Base-by-base conservation (phyloP, 2,888 invertebrate species). In the Tridacna gigas region DNA sequence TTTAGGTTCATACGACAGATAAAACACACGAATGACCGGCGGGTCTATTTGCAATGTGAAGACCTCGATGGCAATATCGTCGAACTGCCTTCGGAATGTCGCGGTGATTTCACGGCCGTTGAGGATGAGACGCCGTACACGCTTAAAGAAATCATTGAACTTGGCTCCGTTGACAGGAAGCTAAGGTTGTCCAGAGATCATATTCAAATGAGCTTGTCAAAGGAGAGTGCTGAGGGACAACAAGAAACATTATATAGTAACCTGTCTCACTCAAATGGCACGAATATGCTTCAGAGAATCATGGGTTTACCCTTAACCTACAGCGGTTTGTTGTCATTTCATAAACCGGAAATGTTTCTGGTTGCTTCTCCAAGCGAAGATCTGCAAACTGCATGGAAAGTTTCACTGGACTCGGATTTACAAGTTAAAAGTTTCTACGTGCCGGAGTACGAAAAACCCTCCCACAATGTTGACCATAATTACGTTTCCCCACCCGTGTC, bases 21-120 rank as follows among this genome's bases (percentile, higher is more conserved):
- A 45, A 86, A 76, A 67, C 86, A 85, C 47, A 28, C 80, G 11
- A 84, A 51, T 67, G 89, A 91, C 65, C 85, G 86, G 25, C 69
- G 83, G 77, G 60, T 88, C 12, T 89, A 90, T 80, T 77, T 92
- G 45, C 90, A 91, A 78, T 91, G 91, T 74, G 85, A 88, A 66
- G 91, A 92, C 71, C 79, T 79, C 13, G 83, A 85, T 13, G 92
- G 89, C 7, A 91, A 91, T 80, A 63, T 89, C 37, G 71, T 91
- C 13, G 82, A 87, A 18, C 73, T 92, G 51, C 91, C 91, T 0
- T 65, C 76, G 15, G 89, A 89, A 26, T 92, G 91, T 84, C 85
- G 79, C 11, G 92, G 91, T 2, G 88, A 91, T 79, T 92, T 92
- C 80, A 89, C 88, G 0, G 90, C 89, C 4, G 67, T 91, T 2